These are phyloP conservation scores for Syngnathus rostellatus DNA, from an alignment of 2,797 vertebrate genomes.

Conservation along the genomic window DNA sequence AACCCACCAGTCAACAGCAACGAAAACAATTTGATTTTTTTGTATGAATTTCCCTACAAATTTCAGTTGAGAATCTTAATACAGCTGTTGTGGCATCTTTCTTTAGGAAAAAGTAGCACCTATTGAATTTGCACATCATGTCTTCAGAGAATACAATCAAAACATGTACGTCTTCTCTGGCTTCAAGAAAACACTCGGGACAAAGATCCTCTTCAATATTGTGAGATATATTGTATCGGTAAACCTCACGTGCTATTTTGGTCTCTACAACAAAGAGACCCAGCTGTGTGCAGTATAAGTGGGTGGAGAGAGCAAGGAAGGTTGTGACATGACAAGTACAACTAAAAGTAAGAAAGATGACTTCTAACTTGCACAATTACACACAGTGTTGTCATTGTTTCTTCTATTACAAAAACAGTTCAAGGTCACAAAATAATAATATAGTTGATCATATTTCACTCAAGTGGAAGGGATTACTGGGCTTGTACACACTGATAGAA, in stretches of 20 bases:
- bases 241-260: slow-evolving; percentile 19
- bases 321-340: slow-evolving; percentile 11
- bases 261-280: slow-evolving; percentile 20
- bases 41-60: too few species aligned
- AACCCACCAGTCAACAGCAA: too few species aligned
- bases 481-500: too few species aligned
- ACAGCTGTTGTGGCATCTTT: neutral
- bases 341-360: neutral
- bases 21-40: too few species aligned
- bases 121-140: neutral
- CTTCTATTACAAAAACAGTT: neutral
- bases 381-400: neutral
- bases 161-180: neutral
- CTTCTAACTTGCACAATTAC: neutral
- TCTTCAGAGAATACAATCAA: neutral
- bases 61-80: too few species aligned
- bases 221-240: slow-evolving; percentile 2
- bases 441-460: neutral
- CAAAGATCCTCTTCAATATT: neutral
- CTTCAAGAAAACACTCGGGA: neutral
- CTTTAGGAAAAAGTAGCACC: neutral
- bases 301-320: slow-evolving; percentile 11
- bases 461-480: too few species aligned
- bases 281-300: slow-evolving; percentile 3
- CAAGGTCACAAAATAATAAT: neutral